These are phyloP conservation scores for Pseudorasbora parva DNA, from an alignment of 2,113 vertebrate species.

Conservation along the genomic window DNA sequence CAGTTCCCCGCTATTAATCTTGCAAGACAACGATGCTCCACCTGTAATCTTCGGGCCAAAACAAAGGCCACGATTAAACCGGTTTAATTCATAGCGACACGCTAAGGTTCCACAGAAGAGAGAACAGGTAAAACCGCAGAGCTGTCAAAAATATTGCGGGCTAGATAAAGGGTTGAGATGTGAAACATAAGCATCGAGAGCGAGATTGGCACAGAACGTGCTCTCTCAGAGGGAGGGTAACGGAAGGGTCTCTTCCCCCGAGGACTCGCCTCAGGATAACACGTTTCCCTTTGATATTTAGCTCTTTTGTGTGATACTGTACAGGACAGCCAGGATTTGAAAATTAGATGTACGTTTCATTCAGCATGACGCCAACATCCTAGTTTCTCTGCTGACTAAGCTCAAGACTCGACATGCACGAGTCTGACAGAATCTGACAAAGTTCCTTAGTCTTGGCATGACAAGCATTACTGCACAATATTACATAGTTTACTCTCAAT, in stretches of 20 bases:
- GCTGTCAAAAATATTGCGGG: neutral
- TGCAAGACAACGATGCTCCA: neutral
- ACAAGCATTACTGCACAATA: neutral
- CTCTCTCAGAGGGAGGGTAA: slow-evolving; percentile 5
- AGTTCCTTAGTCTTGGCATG: neutral
- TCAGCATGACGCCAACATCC: slow-evolving; percentile 30
- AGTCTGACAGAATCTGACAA: neutral
- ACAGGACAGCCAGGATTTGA: slow-evolving; percentile 17
- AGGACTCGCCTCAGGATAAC: slow-evolving; percentile 28
- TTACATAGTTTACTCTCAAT: neutral
- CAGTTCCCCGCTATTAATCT: slow-evolving; percentile 43
- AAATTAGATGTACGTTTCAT: slow-evolving; percentile 32
- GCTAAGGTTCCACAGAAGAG: neutral
- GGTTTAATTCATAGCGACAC: neutral
- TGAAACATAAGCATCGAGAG: neutral
- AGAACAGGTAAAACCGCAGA: neutral
- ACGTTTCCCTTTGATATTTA: slow-evolving; percentile 32
- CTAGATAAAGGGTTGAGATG: slow-evolving; percentile 5
- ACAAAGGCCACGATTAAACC: neutral
- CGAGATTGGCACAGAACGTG: neutral
- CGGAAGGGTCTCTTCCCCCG: slow-evolving; percentile 1
- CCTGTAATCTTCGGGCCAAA: slow-evolving; percentile 25
- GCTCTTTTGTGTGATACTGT: slow-evolving; percentile 17
- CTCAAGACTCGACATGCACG: neutral
- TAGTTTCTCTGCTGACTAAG: slow-evolving; percentile 24